A percentile compares a stretch with the other conserved stretches of the same genome.
phyloP scores from a whole-genome alignment of 2,888 invertebrate species.

The Colostygia pectinataria region DNA sequence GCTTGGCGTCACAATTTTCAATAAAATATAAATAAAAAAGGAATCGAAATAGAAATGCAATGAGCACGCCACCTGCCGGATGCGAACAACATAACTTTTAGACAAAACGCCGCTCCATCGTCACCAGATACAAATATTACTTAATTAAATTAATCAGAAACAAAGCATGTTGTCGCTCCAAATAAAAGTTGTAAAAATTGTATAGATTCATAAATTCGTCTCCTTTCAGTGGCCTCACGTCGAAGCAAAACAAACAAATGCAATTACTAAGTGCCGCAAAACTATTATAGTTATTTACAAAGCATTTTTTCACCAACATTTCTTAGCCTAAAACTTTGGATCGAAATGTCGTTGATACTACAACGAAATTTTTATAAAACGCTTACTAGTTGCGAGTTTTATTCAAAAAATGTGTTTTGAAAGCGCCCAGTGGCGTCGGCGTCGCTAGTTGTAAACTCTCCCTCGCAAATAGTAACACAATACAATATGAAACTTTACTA shows the following conservation, averaged over 20 bases:
- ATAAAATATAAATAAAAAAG: constrained; percentile 61
- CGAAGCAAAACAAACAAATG: constrained; percentile 58
- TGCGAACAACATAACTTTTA: constrained; percentile 26
- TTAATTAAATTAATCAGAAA: constrained; percentile 11
- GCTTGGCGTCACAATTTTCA: constrained; percentile 68
- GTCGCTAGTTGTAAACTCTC: neutral
- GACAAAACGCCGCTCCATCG: constrained; percentile 1
- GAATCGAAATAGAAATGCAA: constrained; percentile 76
- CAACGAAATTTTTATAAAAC: constrained; percentile 16
- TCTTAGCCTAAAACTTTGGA: constrained; percentile 36
- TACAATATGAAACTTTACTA: constrained; percentile 19
- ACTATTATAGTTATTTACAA: constrained; percentile 65
- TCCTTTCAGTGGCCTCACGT: constrained; percentile 46
- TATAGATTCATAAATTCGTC: constrained; percentile 27
- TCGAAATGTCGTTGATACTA: constrained; percentile 24
- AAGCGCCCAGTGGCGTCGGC: neutral
- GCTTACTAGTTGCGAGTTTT: constrained; percentile 12
- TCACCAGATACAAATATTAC: constrained; percentile 7
- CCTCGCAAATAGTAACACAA: constrained; percentile 22
- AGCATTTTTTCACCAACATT: constrained; percentile 38
- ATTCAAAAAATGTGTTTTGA: neutral
- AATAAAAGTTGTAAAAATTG: constrained; percentile 20
- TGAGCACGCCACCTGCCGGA: constrained; percentile 54
- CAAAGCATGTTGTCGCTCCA: constrained; percentile 14
- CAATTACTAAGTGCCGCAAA: constrained; percentile 65